These are phyloP conservation scores for Notamacropus eugenii DNA, from an alignment of 2,797 vertebrate species.

Conservation along the genomic window DNA sequence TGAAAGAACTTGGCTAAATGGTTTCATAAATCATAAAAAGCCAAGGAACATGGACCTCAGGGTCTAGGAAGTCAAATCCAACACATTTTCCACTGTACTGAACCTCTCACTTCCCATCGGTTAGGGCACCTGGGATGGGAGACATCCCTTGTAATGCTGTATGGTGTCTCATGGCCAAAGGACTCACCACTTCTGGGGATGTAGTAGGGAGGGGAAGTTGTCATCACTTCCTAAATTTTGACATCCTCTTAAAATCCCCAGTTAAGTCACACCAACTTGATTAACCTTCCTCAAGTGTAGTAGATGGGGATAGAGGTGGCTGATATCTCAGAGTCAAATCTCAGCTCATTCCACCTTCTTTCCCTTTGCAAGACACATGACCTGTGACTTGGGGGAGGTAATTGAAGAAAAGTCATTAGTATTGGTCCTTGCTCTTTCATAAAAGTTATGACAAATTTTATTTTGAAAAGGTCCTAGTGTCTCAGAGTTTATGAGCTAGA, in stretches of 20 bases:
- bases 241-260: not conserved
- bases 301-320: not conserved
- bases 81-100: not conserved
- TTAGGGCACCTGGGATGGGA: not conserved
- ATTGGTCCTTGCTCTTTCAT: not conserved
- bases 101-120: not conserved
- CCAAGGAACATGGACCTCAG: not conserved
- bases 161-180: not conserved
- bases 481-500: not conserved
- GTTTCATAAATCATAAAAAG: not conserved
- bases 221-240: not conserved
- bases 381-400: too few relatives aligned
- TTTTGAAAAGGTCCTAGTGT: not conserved
- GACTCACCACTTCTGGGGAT: not conserved
- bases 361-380: not conserved
- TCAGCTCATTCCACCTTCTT: not conserved
- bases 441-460: not conserved
- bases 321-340: not conserved
- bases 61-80: not conserved
- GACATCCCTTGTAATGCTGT: not conserved
- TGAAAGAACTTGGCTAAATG: not conserved
- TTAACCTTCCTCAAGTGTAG: not conserved
- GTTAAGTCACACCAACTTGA: not conserved
- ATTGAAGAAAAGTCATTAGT: not conserved
- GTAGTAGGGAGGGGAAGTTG: not conserved